Percentiles rank a stretch among this genome's conserved stretches.
These are phyloP conservation scores for Lepus europaeus DNA, from an alignment of 2,113 vertebrate genomes.

Conservation along the genomic window DNA sequence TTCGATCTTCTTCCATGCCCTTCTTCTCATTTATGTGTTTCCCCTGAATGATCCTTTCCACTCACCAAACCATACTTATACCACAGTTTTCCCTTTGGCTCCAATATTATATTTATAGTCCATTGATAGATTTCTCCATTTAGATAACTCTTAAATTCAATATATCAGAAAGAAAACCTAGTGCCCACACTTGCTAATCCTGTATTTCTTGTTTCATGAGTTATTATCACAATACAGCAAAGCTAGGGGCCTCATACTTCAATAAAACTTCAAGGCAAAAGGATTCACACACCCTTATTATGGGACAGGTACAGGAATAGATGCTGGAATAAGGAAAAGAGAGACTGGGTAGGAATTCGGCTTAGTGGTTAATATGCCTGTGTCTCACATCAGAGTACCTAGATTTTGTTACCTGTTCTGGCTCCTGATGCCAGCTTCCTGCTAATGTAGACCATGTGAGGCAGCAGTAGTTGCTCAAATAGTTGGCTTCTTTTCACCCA, in stretches of 20 bases:
- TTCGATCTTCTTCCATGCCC: neutral
- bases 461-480: no score
- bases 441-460: no score
- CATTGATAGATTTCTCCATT: neutral
- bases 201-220: neutral
- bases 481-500: no score
- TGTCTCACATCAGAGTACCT: no score
- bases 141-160: conserved; percentile 13
- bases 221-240: neutral
- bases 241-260: neutral
- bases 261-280: neutral
- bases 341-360: neutral
- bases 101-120: neutral
- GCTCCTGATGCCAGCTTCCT: no score
- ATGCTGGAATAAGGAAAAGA: neutral
- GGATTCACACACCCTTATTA: neutral
- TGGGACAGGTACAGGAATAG: neutral
- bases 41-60: neutral
- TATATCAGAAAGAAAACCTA: neutral
- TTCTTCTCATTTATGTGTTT: conserved; percentile 13
- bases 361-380: no score
- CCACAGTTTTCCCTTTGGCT: neutral
- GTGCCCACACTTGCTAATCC: neutral
- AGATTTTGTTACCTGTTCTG: no score
- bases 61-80: conserved; percentile 2